Evolutionary conservation across 2,113 vertebrate species (phyloP).

Genomic region (Sapayoa aenigma): DNA sequence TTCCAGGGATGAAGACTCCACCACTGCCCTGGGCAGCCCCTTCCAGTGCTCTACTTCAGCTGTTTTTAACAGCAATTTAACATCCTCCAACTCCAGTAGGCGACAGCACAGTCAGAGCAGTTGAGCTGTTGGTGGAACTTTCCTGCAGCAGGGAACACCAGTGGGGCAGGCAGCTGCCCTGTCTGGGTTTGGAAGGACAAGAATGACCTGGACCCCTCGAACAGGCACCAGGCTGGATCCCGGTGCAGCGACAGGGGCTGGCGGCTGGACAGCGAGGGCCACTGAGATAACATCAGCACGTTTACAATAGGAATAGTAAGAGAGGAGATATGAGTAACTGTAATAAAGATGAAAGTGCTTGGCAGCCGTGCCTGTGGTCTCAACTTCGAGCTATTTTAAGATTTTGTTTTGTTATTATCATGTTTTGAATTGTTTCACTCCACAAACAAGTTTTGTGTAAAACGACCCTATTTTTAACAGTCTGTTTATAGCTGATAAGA

Average conservation of each 20-base stretch:
- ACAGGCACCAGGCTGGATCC: not conserved
- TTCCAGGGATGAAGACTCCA: not conserved
- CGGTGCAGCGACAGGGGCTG: not conserved
- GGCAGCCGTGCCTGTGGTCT: slow-evolving; percentile 54
- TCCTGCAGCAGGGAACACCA: not conserved
- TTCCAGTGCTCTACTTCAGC: not conserved
- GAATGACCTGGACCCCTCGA: not conserved
- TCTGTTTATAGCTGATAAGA: slow-evolving; percentile 14
- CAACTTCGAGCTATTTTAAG: slow-evolving; percentile 37
- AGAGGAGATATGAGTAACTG: slow-evolving; percentile 48
- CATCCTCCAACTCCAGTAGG: not conserved
- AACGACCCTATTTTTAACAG: slow-evolving; percentile 54
- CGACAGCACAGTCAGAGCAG: accelerated
- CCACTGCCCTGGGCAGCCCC: not conserved
- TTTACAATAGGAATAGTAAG: slow-evolving; percentile 44
- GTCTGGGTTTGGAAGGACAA: not conserved
- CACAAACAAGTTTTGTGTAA: slow-evolving; percentile 56
- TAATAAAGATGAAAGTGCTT: slow-evolving; percentile 61
- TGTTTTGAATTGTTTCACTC: slow-evolving; percentile 51
- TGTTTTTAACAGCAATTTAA: not conserved
- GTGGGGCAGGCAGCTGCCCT: not conserved
- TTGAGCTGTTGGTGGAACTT: not conserved
- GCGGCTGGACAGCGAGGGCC: not conserved
- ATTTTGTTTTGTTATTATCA: slow-evolving; percentile 43
- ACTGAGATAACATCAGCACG: slow-evolving; percentile 7